phyloP scores from a whole-genome alignment of 2,888 invertebrate species.

The Axea sp. region DNA sequence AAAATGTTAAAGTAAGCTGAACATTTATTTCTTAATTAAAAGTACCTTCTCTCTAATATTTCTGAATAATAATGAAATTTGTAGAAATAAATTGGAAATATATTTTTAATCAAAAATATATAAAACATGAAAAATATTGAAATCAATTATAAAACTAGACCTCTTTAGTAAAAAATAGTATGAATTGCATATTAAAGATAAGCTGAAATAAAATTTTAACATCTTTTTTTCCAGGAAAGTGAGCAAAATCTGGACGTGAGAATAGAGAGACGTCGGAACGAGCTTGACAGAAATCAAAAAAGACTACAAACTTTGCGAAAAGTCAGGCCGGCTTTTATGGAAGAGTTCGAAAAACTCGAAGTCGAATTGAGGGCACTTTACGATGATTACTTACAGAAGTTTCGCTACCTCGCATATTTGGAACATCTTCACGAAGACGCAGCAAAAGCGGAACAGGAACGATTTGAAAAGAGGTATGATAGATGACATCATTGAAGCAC shows the following conservation, averaged over 20 bases:
- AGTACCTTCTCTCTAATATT: too few species aligned
- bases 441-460: conserved; percentile 88
- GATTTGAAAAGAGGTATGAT: conserved; percentile 84
- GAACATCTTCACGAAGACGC: conserved; percentile 92
- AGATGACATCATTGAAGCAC: neutral
- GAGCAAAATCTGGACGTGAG: conserved; percentile 94
- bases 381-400: conserved; percentile 91
- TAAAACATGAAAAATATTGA: too few species aligned
- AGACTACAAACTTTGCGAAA: conserved; percentile 95
- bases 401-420: conserved; percentile 92
- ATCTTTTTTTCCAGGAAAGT: conserved; percentile 82
- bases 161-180: too few species aligned
- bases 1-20: conserved; percentile 85
- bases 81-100: too few species aligned
- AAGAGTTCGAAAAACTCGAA: conserved; percentile 95
- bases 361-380: conserved; percentile 90
- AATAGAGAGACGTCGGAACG: conserved; percentile 93
- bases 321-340: conserved; percentile 97
- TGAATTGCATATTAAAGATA: neutral
- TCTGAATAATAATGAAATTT: too few species aligned
- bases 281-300: conserved; percentile 90
- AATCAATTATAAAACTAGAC: too few species aligned
- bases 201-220: neutral
- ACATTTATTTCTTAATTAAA: too few species aligned
- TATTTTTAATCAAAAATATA: too few species aligned